Evolutionary conservation across 2,888 invertebrate genomes (phyloP).

Genomic region (Ormia ochracea): DNA sequence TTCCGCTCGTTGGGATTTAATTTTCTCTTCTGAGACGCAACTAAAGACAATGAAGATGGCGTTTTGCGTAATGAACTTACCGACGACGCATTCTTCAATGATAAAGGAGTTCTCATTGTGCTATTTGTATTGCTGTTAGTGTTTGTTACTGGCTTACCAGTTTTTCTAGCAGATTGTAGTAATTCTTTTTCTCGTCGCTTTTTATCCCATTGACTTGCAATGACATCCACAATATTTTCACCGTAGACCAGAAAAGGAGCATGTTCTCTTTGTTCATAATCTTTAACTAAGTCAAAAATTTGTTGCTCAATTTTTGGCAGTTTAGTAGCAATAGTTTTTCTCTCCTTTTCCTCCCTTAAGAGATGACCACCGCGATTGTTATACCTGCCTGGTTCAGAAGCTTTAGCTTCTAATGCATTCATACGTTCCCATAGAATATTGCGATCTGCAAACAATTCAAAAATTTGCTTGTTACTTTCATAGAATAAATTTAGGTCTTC

Average conservation of each 20-base stretch:
- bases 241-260: slow-evolving; percentile 82
- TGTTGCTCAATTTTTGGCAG: slow-evolving; percentile 86
- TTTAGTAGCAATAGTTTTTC: slow-evolving; percentile 85
- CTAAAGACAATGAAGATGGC: slow-evolving; percentile 66
- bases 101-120: slow-evolving; percentile 68
- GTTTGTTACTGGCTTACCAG: slow-evolving; percentile 59
- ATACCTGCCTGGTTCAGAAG: slow-evolving; percentile 88
- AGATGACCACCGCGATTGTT: slow-evolving; percentile 92
- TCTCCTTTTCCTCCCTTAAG: slow-evolving; percentile 89
- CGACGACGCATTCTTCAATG: slow-evolving; percentile 64
- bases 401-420: slow-evolving; percentile 85
- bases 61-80: slow-evolving; percentile 67
- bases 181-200: slow-evolving; percentile 75
- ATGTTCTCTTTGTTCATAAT: slow-evolving; percentile 79
- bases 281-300: slow-evolving; percentile 78
- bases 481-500: slow-evolving; percentile 83
- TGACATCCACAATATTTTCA: slow-evolving; percentile 80
- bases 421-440: slow-evolving; percentile 85
- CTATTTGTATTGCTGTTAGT: slow-evolving; percentile 36
- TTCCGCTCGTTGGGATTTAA: slow-evolving; percentile 59
- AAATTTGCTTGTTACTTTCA: slow-evolving; percentile 81
- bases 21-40: slow-evolving; percentile 68
- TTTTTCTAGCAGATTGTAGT: slow-evolving; percentile 77
- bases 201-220: slow-evolving; percentile 81
- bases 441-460: slow-evolving; percentile 82